Evolutionary conservation across 2,113 vertebrate species (phyloP), one percentile per base, ranked within the genome.

Genomic region (Ceratotherium simum): DNA sequence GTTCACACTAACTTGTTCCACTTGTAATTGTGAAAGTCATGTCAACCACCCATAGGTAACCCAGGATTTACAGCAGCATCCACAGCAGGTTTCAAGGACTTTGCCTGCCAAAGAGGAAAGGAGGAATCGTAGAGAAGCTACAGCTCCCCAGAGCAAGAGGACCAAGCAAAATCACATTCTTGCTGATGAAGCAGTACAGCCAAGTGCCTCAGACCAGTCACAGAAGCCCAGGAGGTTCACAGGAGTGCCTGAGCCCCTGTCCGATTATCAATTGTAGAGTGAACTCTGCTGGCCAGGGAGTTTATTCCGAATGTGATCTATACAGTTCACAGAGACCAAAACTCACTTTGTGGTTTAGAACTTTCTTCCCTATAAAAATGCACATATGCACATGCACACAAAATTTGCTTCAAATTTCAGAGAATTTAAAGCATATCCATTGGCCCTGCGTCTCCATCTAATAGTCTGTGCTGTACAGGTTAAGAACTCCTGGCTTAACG

Each of bases 181-280:
- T 76, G 64, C 92, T 90, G 93, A 97, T 8, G 62, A 96, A 92
- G 79, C 18, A 0, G 72, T 48, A 29, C 18, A 94, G 90, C 70
- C 46, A 87, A 95, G 39, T 56, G 42, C 23, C 92, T 94, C 62
- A 36, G 96, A 92, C 73, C 89, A 84, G 79, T 56, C 75, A 79
- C 88, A 87, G 92, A 65, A 95, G 96, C 91, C 81, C 58, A 76
- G 92, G 72, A 67, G 65, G 11, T 91, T 95, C 78, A 84, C 75
- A 23, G 65, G 56, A 90, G 65, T 31, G 25, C 95, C 79, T 25
- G 70, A 29, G 92, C 80, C 94, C 89, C 91, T 97, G 78, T 92
- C 83, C 95, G 96, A 11, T 98, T 94, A 98, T 96, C 93, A 96
- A 92, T 58, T 98, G 91, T 51, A 88, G 56, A 90, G 90, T 93